A percentile compares a stretch with the other conserved stretches of the same genome.
Evolutionary conservation across 2,888 invertebrate species (phyloP).

Genomic region (Papilio elwesi): DNA sequence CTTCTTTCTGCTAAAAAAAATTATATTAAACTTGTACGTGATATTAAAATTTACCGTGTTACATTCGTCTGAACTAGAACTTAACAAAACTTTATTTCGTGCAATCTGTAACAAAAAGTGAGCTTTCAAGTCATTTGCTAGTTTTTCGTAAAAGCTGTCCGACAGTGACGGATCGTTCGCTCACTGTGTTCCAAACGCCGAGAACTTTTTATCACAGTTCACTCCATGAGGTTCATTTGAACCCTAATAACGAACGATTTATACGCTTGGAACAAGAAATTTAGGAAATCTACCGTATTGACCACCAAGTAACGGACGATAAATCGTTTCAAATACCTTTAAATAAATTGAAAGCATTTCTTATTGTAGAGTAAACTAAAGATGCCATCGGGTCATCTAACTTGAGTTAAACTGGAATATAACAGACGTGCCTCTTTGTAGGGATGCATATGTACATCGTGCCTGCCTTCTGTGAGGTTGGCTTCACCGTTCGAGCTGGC

Average conservation of each 20-base stretch:
- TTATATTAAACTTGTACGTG: too few species aligned
- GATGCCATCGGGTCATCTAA: too few species aligned
- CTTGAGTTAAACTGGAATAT: too few species aligned
- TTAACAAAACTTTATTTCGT: constrained; percentile 21
- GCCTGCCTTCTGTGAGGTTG: too few species aligned
- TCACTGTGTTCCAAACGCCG: background rate
- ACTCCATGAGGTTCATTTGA: constrained; percentile 24
- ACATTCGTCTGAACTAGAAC: constrained; percentile 13
- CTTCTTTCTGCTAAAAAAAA: too few species aligned
- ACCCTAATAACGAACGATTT: constrained; percentile 6
- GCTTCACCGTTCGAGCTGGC: too few species aligned
- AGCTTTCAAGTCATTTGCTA: constrained; percentile 29
- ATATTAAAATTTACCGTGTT: background rate
- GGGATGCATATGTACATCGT: too few species aligned
- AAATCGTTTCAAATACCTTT: background rate
- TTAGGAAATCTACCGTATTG: background rate
- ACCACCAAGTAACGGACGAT: background rate
- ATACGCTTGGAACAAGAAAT: background rate
- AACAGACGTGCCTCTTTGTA: too few species aligned
- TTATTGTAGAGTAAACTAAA: too few species aligned
- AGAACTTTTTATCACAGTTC: constrained; percentile 23
- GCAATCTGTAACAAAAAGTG: constrained; percentile 26
- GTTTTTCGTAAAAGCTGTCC: constrained; percentile 22
- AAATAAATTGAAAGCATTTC: too few species aligned
- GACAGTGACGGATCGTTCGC: constrained; percentile 31